Evolutionary conservation across 1,140 invertebrate species (phyloP).

Genomic region (Euschistus heros): DNA sequence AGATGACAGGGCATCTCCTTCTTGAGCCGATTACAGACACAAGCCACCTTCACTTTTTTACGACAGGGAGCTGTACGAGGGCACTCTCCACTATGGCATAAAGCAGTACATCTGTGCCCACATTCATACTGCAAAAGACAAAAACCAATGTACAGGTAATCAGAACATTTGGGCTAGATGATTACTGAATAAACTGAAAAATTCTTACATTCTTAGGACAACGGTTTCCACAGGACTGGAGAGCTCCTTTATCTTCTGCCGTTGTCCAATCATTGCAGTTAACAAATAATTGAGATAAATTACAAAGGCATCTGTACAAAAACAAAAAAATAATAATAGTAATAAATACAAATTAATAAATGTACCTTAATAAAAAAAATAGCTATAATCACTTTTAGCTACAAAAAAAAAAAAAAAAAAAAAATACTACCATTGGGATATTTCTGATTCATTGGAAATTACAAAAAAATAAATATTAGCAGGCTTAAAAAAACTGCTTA

Average conservation of each 20-base stretch:
- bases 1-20: conserved; percentile 58
- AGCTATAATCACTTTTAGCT: no score
- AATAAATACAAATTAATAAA: not conserved
- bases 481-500: no score
- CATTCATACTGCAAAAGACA: conserved; percentile 39
- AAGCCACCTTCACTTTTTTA: conserved; percentile 68
- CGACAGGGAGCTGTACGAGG: conserved; percentile 53
- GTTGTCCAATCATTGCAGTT: conserved; percentile 54
- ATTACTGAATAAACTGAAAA: not conserved
- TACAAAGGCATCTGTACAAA: conserved; percentile 62
- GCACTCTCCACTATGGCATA: conserved; percentile 69
- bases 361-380: no score
- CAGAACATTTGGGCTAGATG: not conserved
- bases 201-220: conserved; percentile 68
- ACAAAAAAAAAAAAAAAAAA: no score
- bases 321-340: not conserved
- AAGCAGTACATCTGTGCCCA: conserved; percentile 59
- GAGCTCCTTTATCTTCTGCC: conserved; percentile 36
- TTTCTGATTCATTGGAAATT: no score
- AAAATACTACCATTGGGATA: no score
- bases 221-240: conserved; percentile 66
- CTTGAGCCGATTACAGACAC: conserved; percentile 66
- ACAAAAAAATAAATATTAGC: no score
- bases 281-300: conserved; percentile 58
- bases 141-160: not conserved